phyloP scores from a whole-genome alignment of 2,797 vertebrate genomes.

The Oreochromis grahami region DNA sequence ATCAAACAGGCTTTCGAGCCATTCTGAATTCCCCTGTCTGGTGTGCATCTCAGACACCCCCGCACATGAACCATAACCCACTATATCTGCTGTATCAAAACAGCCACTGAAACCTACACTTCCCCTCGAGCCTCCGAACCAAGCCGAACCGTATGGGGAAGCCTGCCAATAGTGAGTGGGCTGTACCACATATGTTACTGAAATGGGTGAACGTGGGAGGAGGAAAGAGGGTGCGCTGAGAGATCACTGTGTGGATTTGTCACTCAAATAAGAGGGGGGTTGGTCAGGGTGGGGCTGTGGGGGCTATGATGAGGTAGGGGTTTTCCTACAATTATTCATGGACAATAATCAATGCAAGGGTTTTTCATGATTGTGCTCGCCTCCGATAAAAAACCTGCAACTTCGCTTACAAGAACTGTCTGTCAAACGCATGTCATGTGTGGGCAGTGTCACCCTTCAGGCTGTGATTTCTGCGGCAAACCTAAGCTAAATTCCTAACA shows the following conservation, averaged over 20 bases:
- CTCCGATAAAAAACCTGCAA: conserved; percentile 11
- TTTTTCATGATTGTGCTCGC: neutral
- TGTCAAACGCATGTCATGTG: neutral
- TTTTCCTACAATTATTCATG: conserved; percentile 58
- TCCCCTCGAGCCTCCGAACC: conserved; percentile 29
- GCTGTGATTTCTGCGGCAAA: neutral
- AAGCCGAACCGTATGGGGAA: conserved; percentile 6
- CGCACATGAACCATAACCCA: conserved; percentile 41
- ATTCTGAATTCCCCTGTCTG: conserved; percentile 45
- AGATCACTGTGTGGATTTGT: conserved; percentile 10
- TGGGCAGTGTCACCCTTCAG: neutral
- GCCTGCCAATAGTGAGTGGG: conserved; percentile 55
- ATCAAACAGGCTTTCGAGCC: conserved; percentile 13
- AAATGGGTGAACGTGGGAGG: neutral
- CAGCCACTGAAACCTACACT: conserved; percentile 49
- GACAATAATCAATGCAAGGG: conserved; percentile 24
- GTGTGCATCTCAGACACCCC: conserved; percentile 30
- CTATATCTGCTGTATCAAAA: conserved; percentile 45
- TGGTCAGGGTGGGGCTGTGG: neutral
- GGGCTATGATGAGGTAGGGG: conserved; percentile 24
- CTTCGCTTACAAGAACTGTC: conserved; percentile 30
- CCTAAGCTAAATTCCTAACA: neutral
- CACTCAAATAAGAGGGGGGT: neutral
- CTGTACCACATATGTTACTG: conserved; percentile 36
- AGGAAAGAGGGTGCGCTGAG: neutral